These are phyloP conservation scores for Ranitomeya variabilis DNA, from an alignment of 2,113 vertebrate species.

Conservation along the genomic window DNA sequence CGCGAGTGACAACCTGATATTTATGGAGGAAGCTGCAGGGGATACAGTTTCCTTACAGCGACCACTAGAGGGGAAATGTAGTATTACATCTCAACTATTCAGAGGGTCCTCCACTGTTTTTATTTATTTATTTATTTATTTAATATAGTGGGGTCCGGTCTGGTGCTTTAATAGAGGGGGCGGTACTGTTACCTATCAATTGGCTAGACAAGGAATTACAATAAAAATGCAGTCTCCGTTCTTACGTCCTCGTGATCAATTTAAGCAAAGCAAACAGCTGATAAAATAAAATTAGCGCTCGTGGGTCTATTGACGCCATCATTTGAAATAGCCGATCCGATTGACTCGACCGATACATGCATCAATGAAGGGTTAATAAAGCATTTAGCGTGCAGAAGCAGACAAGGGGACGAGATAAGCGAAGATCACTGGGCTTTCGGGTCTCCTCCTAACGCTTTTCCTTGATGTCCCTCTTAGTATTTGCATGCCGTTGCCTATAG, in stretches of 20 bases:
- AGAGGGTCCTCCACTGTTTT: not conserved
- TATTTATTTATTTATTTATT: too few species aligned
- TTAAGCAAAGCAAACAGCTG: not conserved
- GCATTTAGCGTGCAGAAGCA: constrained; percentile 68
- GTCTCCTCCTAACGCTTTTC: constrained; percentile 74
- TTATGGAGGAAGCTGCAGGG: not conserved
- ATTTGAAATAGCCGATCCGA: constrained; percentile 4
- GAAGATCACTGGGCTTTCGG: constrained; percentile 80
- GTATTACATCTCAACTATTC: not conserved
- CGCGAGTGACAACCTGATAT: not conserved
- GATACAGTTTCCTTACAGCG: not conserved
- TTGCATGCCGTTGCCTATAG: constrained; percentile 94
- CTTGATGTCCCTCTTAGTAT: constrained; percentile 83
- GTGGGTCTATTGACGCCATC: constrained; percentile 29
- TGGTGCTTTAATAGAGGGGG: too few species aligned
- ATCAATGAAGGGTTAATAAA: constrained; percentile 68
- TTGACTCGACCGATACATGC: not conserved
- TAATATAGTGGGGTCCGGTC: too few species aligned
- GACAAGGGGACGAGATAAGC: constrained; percentile 81
- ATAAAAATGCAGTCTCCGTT: not conserved
- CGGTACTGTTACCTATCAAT: not conserved
- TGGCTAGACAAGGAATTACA: not conserved
- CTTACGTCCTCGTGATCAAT: not conserved
- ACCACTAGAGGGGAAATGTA: not conserved
- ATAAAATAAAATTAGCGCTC: constrained; percentile 26